A percentile compares a stretch with the other conserved stretches of the same genome.
Evolutionary conservation across 2,797 vertebrate species (phyloP).

Genomic region (Mastacembelus armatus): DNA sequence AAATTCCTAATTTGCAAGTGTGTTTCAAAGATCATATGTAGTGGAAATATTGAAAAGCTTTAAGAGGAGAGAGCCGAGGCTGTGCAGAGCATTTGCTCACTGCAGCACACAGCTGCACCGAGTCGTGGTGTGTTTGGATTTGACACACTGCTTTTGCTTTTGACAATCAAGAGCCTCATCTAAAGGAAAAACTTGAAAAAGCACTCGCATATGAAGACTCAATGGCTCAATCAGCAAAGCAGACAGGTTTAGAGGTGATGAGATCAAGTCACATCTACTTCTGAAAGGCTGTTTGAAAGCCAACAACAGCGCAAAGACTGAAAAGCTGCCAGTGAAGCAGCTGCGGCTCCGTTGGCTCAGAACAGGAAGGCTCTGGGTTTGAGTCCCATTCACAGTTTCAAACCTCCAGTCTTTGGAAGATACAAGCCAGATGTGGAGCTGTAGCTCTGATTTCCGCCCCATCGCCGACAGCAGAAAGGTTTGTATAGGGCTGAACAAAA

Average conservation of each 20-base stretch:
- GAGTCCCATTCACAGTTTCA: conserved; percentile 47
- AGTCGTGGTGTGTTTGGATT: conserved; percentile 21
- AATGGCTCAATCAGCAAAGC: conserved; percentile 62
- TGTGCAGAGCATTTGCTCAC: conserved; percentile 32
- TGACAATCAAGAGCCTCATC: conserved; percentile 56
- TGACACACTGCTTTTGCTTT: conserved; percentile 54
- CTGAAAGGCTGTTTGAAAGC: conserved; percentile 56
- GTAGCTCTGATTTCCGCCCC: background rate
- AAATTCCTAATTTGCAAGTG: conserved; percentile 43
- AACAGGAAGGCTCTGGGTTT: conserved; percentile 39
- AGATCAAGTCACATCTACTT: conserved; percentile 60
- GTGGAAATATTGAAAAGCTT: conserved; percentile 57
- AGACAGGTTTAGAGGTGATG: conserved; percentile 57
- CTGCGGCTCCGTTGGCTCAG: too few relatives aligned
- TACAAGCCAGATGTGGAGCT: background rate
- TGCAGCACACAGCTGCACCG: conserved; percentile 39
- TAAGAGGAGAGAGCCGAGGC: conserved; percentile 33
- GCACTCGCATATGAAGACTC: conserved; percentile 45
- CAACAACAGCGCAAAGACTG: conserved; percentile 23
- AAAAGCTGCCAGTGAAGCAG: conserved; percentile 53
- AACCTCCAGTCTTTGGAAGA: background rate
- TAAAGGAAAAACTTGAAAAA: conserved; percentile 64
- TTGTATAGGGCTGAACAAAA: background rate
- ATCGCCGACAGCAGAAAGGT: background rate
- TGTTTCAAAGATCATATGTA: conserved; percentile 29